phyloP scores from a whole-genome alignment of 2,797 vertebrate genomes.

The Halcyon leucocephala region DNA sequence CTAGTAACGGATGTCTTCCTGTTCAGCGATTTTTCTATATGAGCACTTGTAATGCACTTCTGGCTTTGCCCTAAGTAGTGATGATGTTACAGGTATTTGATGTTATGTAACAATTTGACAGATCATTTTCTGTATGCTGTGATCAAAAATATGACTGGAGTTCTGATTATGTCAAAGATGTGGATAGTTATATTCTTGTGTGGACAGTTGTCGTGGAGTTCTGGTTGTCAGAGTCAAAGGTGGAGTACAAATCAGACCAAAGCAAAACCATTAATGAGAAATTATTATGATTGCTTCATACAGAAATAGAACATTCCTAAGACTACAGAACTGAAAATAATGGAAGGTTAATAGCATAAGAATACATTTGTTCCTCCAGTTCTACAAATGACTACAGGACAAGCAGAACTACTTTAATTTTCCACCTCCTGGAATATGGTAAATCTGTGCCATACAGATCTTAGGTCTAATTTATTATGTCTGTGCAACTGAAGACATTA shows the following conservation, averaged over 20 bases:
- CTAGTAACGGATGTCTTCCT: background rate
- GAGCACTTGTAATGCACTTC: background rate
- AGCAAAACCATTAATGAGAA: background rate
- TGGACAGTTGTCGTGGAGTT: background rate
- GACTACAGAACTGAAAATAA: background rate
- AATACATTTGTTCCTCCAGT: background rate
- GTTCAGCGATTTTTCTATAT: background rate
- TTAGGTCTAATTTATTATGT: background rate
- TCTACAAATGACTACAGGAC: background rate
- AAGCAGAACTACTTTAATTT: background rate
- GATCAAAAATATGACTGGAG: background rate
- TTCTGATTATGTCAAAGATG: background rate
- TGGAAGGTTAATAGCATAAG: background rate
- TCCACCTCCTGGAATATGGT: background rate
- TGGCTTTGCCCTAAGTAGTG: background rate
- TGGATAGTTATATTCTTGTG: background rate
- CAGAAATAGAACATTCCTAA: background rate
- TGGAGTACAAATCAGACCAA: background rate
- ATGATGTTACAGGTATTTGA: background rate
- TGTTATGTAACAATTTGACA: background rate
- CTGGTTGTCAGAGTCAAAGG: background rate
- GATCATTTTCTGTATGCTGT: background rate
- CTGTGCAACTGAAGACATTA: background rate
- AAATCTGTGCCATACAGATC: background rate
- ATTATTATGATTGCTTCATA: background rate